Evolutionary conservation across 2,797 vertebrate species (phyloP).

Genomic region (Silurus aristotelis): DNA sequence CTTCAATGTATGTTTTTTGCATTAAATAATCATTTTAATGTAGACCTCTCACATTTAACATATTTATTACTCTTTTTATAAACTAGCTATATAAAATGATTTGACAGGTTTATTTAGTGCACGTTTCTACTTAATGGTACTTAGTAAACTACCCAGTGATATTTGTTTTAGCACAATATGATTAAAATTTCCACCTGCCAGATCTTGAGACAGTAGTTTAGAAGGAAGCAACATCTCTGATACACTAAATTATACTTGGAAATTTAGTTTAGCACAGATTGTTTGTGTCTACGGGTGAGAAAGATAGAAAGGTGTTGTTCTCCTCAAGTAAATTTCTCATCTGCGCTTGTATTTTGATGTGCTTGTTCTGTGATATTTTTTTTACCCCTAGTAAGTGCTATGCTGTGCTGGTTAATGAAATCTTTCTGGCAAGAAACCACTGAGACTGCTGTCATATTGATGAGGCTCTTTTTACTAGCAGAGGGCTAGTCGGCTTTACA

Average conservation of each 20-base stretch:
- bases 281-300: background rate
- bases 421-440: constrained; percentile 7
- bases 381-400: background rate
- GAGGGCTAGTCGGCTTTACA: constrained; percentile 44
- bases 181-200: background rate
- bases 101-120: background rate
- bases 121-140: background rate
- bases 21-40: background rate
- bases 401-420: constrained; percentile 12
- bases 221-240: background rate
- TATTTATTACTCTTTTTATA: background rate
- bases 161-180: background rate
- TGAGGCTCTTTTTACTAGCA: constrained; percentile 20
- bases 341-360: background rate
- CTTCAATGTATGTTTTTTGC: background rate
- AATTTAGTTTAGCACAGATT: background rate
- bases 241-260: background rate
- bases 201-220: background rate
- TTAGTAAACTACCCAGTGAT: background rate
- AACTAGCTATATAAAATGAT: background rate
- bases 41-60: background rate
- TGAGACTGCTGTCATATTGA: constrained; percentile 32
- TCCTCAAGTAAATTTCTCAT: background rate
- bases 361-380: background rate
- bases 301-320: background rate